Base-by-base conservation (phyloP, 2,113 vertebrate species). In the Phalacrocorax carbo region DNA sequence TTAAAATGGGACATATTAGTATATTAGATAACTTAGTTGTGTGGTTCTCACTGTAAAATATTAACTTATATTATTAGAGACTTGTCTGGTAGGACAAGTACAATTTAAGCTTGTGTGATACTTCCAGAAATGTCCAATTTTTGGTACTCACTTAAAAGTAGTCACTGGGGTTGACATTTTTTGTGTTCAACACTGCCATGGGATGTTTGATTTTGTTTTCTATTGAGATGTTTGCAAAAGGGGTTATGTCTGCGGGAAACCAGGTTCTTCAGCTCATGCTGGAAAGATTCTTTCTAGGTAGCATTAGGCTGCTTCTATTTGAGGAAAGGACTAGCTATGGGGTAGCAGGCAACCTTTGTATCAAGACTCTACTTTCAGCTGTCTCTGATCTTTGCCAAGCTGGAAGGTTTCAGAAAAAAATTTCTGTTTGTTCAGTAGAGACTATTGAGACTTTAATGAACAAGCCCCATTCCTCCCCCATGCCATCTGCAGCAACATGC, bases 401-500 rank as follows among this genome's bases (percentile, higher is more conserved):
- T 93, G 86, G 55, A 95, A 92, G 38, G 26, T 69, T 88, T 86
- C 15, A 23, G 82, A 92, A 96, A 92, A 96, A 92, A 96, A 78
- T 29, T 30, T 88, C 78, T 71, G 16, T 93, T 96, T 88, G 64
- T 61, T 96, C 95, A 82, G 85, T 68, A 90, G 83, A 95, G n/a
- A 86, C 77, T 93, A 68, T 11, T 29, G 83, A 96, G 91, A 92
- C n/a, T 95, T 89, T 95, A 86, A 95, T 68, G 93, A 95, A 86
- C 54, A 93, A 86, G 29, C 17, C 54, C 54, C 73, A 81, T 95
- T 92, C 96, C 96, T 92, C 94, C 95, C 71, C 85, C 93, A 86
- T 36, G 76, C 92, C 96, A 93, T 96, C 93, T 94, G 96, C 89
- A 89, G 42, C 83, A 89, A 64, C 72, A 52, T 64, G 57, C 60